Base-by-base conservation (phyloP, 2,113 vertebrate species). In the Thamnophis sirtalis region DNA sequence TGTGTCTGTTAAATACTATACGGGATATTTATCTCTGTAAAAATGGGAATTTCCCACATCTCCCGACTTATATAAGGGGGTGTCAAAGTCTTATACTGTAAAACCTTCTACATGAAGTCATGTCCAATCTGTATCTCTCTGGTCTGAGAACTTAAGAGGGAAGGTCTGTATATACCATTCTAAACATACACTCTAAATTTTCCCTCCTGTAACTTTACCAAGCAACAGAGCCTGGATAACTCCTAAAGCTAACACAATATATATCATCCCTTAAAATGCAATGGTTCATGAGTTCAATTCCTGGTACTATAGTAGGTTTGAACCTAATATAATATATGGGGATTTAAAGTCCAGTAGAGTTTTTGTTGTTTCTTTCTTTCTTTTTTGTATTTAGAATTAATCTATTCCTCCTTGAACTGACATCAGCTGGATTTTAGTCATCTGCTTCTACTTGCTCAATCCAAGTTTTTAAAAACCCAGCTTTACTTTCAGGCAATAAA, bases 361-460 rank as follows among this genome's bases (percentile, higher is more conserved):
- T 73, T 50, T 24, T 24, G 26, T 55, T 84, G 10, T 38, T 43
- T 55, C 17, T 85, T 89, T 88, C n/a, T n/a, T n/a, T n/a, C n/a
- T n/a, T 87, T 88, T 84, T 84, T 50, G 19, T 84, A 60, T 84
- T 89, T 89, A 89, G 68, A 54, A 84, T 28, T 58, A 92, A 84
- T 89, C 63, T 43, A 89, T 11, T 92, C 53, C 56, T 22, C 84
- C 87, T 89, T 89, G 17, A 54, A 48, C 89, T 86, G 87, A 89
- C 88, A 86, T 63, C 73, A 53, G 55, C 73, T 89, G 55, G 48
- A 86, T 89, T 85, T 24, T 49, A 53, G 73, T 80, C 87, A 92
- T 92, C 87, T 89, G 87, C 55, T 92, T 88, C 55, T 89, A 85
- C 51, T 63, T 86, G 38, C 48, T 85, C 53, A 33, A 50, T 43